These are phyloP conservation scores for Lottia gigantea DNA, from an alignment of 2,888 invertebrate genomes.

Conservation along the genomic window DNA sequence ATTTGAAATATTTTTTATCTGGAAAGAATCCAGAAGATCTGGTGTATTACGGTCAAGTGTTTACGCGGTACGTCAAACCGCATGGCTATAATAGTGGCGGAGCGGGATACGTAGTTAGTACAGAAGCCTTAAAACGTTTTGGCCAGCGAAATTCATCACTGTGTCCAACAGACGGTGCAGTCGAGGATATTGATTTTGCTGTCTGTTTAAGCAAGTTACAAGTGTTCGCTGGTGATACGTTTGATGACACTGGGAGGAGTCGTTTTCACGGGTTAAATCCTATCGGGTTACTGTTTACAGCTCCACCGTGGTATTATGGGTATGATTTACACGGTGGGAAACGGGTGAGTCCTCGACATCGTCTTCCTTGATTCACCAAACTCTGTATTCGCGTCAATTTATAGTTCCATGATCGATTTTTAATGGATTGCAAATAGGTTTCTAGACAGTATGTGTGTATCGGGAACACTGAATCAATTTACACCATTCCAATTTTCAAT, in stretches of 20 bases:
- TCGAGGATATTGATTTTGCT: slow-evolving; percentile 60
- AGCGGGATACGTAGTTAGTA: slow-evolving; percentile 88
- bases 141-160: slow-evolving; percentile 67
- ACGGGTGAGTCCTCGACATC: not conserved
- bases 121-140: slow-evolving; percentile 80
- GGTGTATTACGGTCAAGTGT: slow-evolving; percentile 78
- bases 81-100: slow-evolving; percentile 70
- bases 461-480: too few relatives aligned
- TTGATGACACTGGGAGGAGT: slow-evolving; percentile 53
- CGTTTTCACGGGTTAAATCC: slow-evolving; percentile 62
- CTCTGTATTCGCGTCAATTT: too few relatives aligned
- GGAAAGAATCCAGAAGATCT: slow-evolving; percentile 75
- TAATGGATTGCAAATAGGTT: too few relatives aligned
- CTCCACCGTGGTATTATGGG: not conserved
- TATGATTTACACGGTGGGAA: not conserved
- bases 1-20: slow-evolving; percentile 76
- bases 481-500: too few relatives aligned
- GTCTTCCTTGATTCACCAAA: too few relatives aligned
- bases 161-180: slow-evolving; percentile 51
- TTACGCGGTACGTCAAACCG: slow-evolving; percentile 45
- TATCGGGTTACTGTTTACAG: not conserved
- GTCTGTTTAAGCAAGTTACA: slow-evolving; percentile 59
- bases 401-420: too few relatives aligned
- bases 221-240: slow-evolving; percentile 53
- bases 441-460: too few relatives aligned